phyloP scores from a whole-genome alignment of 30 jellyfish, hydroid and myxozoan genomes.

The Nemopilema nomurai region DNA sequence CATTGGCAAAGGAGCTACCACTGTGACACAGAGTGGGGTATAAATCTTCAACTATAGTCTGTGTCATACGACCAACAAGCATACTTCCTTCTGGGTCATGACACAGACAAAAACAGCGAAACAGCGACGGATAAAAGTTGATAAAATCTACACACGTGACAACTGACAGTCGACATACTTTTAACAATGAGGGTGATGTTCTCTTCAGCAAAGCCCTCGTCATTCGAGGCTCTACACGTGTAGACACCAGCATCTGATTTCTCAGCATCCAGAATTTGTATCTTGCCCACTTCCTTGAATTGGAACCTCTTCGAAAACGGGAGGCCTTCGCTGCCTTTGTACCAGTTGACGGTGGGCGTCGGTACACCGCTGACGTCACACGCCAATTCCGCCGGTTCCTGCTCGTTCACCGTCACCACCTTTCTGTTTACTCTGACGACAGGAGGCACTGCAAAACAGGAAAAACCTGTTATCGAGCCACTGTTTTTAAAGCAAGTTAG shows the following conservation, averaged over 20 bases:
- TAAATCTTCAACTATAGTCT: too few species aligned
- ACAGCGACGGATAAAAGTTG: neutral
- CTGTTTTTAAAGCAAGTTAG: too few species aligned
- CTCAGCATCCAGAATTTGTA: constrained; percentile 33
- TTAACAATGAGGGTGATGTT: constrained; percentile 65
- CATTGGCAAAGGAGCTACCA: too few species aligned
- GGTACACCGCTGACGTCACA: constrained; percentile 83
- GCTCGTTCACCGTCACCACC: constrained; percentile 65
- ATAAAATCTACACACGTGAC: too few species aligned
- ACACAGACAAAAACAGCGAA: neutral
- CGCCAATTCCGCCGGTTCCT: constrained; percentile 57
- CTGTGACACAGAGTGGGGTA: too few species aligned
- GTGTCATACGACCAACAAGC: too few species aligned
- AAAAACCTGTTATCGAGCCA: too few species aligned
- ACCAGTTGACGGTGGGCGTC: constrained; percentile 59
- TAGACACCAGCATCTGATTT: constrained; percentile 80
- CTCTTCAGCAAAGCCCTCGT: constrained; percentile 76
- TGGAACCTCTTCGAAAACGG: constrained; percentile 58
- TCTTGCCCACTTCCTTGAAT: constrained; percentile 19
- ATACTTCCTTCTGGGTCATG: too few species aligned
- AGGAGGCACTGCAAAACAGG: constrained; percentile 68
- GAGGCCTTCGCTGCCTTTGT: constrained; percentile 43
- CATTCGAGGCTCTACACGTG: constrained; percentile 77
- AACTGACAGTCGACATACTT: constrained; percentile 48
- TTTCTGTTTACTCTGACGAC: constrained; percentile 39